These are phyloP conservation scores for Phoxinus phoxinus DNA, from an alignment of 2,113 vertebrate species.

Conservation along the genomic window DNA sequence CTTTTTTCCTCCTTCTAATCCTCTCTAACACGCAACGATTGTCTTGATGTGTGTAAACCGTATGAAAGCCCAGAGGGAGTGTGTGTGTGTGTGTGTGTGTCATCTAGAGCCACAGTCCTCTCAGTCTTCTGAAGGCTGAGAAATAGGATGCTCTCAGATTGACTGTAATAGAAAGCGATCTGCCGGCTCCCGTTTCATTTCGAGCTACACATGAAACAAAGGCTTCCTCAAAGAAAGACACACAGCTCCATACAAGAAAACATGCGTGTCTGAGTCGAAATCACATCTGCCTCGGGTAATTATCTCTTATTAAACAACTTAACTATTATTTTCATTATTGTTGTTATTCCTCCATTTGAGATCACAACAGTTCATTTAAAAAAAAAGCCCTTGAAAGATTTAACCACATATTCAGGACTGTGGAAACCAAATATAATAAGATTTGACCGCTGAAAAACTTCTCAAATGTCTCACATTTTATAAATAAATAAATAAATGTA, in stretches of 20 bases:
- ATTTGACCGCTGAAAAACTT: background rate
- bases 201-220: slow-evolving; percentile 60
- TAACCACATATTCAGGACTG: background rate
- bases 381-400: background rate
- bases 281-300: background rate
- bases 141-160: slow-evolving; percentile 16
- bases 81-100: slow-evolving; percentile 42
- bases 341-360: background rate
- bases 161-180: slow-evolving; percentile 66
- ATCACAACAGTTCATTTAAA: background rate
- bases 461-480: too few species aligned
- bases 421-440: background rate
- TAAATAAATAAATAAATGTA: too few species aligned
- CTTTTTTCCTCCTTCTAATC: slow-evolving; percentile 7
- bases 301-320: background rate
- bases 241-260: slow-evolving; percentile 20
- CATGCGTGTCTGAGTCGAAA: background rate
- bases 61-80: slow-evolving; percentile 51
- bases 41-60: slow-evolving; percentile 49
- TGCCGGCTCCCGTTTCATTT: slow-evolving; percentile 59
- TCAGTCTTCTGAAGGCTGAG: slow-evolving; percentile 47
- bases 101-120: slow-evolving; percentile 36
- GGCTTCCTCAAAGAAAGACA: slow-evolving; percentile 62
- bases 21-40: background rate
- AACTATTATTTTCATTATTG: background rate